Evolutionary conservation across 2,113 vertebrate genomes (phyloP).

Genomic region (Prolemur simus): DNA sequence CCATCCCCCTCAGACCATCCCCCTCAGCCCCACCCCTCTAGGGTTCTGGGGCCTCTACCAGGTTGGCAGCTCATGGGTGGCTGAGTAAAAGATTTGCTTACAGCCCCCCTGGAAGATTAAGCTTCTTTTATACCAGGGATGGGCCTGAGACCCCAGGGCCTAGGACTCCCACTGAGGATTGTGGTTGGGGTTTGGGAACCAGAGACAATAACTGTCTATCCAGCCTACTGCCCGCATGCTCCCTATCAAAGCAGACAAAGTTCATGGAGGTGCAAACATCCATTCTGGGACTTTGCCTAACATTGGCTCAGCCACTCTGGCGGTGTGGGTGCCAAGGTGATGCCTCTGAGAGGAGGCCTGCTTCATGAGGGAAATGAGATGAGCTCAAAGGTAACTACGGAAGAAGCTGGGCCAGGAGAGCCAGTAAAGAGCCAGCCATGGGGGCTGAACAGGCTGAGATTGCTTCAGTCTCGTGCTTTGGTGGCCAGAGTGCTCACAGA

Average conservation of each 20-base stretch:
- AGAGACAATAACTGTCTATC: neutral
- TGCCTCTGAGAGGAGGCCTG: neutral
- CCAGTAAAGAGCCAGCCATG: neutral
- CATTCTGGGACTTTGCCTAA: conserved; percentile 26
- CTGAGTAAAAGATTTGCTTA: conserved; percentile 8
- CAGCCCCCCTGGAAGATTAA: neutral
- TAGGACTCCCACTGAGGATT: neutral
- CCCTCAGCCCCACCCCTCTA: neutral
- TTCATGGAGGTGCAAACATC: neutral
- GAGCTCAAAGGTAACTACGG: neutral
- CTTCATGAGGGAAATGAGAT: neutral
- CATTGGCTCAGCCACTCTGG: neutral
- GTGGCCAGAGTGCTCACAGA: neutral
- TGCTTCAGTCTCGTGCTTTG: neutral
- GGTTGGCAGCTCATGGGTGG: neutral
- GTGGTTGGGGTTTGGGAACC: neutral
- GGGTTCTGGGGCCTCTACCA: neutral
- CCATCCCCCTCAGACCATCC: neutral
- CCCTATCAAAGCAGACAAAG: conserved; percentile 43
- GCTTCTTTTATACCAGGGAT: neutral
- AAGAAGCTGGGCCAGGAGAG: neutral
- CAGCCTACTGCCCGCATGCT: neutral
- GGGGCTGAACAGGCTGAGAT: neutral
- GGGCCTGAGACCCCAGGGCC: neutral
- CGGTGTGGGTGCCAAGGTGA: neutral